Evolutionary conservation across 1,140 invertebrate genomes (phyloP).

Genomic region (Aphelenchoides fujianensis): DNA sequence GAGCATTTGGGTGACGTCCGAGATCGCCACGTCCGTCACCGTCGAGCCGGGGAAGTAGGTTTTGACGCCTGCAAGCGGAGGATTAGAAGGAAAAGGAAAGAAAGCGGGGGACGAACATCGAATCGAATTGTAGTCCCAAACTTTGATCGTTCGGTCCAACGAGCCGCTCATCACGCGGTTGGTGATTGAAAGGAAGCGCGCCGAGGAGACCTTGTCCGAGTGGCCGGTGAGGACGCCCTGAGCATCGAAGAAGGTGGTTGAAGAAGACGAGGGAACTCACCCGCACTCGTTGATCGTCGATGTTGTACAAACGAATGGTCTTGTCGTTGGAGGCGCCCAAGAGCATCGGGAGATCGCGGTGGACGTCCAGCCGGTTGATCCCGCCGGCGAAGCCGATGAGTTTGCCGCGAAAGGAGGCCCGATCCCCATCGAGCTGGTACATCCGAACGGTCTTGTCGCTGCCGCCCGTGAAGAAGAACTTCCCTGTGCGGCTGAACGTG

Average conservation of each 20-base stretch:
- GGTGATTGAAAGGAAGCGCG: constrained; percentile 30
- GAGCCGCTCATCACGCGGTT: constrained; percentile 41
- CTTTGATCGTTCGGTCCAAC: constrained; percentile 40
- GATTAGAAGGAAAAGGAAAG: no score
- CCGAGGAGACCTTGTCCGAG: constrained; percentile 42
- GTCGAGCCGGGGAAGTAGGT: constrained; percentile 43
- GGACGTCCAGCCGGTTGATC: constrained; percentile 43
- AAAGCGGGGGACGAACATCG: constrained; percentile 36
- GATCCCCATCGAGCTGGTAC: constrained; percentile 25
- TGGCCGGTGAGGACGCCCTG: constrained; percentile 45
- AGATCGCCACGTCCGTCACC: constrained; percentile 29
- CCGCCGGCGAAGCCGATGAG: constrained; percentile 40
- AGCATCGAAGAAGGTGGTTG: constrained; percentile 14
- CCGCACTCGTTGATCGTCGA: constrained; percentile 41
- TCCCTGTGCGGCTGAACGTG: constrained; percentile 39
- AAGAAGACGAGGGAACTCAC: constrained; percentile 23
- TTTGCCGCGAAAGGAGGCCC: background rate
- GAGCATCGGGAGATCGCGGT: constrained; percentile 28
- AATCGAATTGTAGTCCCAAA: constrained; percentile 35
- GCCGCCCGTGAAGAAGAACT: constrained; percentile 44
- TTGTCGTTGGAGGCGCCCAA: constrained; percentile 44
- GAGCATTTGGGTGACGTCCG: constrained; percentile 68
- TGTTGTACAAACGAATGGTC: constrained; percentile 32
- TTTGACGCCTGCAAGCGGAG: constrained; percentile 33
- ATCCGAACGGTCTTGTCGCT: constrained; percentile 46